These are phyloP conservation scores for Galendromus occidentalis DNA, from an alignment of 1,140 invertebrate species.

Conservation along the genomic window DNA sequence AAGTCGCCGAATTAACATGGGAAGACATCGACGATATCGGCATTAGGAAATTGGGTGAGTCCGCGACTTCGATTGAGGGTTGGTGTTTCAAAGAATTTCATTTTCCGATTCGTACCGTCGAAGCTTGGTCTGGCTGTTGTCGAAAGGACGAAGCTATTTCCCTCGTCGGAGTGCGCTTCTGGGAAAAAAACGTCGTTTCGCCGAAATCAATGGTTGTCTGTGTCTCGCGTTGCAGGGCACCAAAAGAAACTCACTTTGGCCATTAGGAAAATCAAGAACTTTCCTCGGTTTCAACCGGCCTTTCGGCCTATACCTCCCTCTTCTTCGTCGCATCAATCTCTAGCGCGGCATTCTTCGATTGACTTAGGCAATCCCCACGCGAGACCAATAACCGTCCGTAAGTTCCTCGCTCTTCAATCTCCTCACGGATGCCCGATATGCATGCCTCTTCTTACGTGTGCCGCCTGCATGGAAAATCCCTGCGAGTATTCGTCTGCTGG, in stretches of 20 bases:
- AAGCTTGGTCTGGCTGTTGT: too few relatives aligned
- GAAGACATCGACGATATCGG: slow-evolving; percentile 98
- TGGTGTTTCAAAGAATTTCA: too few relatives aligned
- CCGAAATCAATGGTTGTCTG: not conserved
- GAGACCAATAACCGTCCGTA: not conserved
- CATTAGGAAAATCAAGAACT: slow-evolving; percentile 83
- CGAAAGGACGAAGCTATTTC: too few relatives aligned
- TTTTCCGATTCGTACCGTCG: too few relatives aligned
- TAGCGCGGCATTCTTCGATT: not conserved
- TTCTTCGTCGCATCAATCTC: not conserved
- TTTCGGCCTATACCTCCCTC: not conserved
- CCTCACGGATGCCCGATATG: too few relatives aligned
- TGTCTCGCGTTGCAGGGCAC: slow-evolving; percentile 42
- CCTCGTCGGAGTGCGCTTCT: too few relatives aligned
- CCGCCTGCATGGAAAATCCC: too few relatives aligned
- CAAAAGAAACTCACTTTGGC: slow-evolving; percentile 93
- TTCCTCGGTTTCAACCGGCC: not conserved
- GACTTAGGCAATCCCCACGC: slow-evolving; percentile 4
- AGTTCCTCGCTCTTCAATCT: not conserved
- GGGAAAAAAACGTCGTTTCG: too few relatives aligned
- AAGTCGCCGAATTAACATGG: slow-evolving; percentile 72
- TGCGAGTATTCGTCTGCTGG: too few relatives aligned
- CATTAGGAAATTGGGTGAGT: slow-evolving; percentile 40
- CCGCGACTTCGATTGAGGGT: too few relatives aligned
- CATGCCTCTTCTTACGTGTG: too few relatives aligned